These are phyloP conservation scores for Amphipyra tragopoginis DNA, from an alignment of 2,888 invertebrate species.

Conservation along the genomic window DNA sequence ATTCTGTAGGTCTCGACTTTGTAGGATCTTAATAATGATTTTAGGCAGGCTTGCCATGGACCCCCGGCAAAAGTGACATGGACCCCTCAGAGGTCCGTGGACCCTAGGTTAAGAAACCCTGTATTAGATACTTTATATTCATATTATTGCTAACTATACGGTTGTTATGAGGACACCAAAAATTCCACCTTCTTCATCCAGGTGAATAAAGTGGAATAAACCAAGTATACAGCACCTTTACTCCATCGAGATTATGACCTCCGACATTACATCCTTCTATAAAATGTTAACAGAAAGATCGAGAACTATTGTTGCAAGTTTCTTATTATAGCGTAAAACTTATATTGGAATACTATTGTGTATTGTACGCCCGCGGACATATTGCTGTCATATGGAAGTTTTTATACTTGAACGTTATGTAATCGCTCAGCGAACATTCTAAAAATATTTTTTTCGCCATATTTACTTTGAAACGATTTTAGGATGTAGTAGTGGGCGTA, in stretches of 20 bases:
- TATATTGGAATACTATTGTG: conserved; percentile 50
- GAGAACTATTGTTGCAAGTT: conserved; percentile 35
- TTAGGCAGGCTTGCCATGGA: too few relatives aligned
- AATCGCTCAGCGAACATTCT: conserved; percentile 17
- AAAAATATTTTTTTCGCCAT: conserved; percentile 14
- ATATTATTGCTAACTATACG: neutral
- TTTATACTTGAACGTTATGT: conserved; percentile 21
- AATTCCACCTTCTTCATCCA: too few relatives aligned
- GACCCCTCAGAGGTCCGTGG: too few relatives aligned
- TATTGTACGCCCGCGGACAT: conserved; percentile 35
- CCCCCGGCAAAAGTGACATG: too few relatives aligned
- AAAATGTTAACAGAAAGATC: conserved; percentile 33
- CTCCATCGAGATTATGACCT: neutral
- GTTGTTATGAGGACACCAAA: too few relatives aligned
- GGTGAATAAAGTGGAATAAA: too few relatives aligned
- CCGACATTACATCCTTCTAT: conserved; percentile 14
- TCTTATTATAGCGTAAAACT: conserved; percentile 43
- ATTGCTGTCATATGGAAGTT: conserved; percentile 38
- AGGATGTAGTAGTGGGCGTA: neutral
- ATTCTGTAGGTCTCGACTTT: too few relatives aligned
- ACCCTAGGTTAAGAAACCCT: too few relatives aligned
- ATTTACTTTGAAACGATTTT: neutral
- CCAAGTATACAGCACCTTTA: too few relatives aligned
- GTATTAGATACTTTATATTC: neutral
- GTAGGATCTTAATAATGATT: too few relatives aligned